Conservation (phyloP, 1,140 invertebrate genomes). For the Brachystomella parvula region DNA sequence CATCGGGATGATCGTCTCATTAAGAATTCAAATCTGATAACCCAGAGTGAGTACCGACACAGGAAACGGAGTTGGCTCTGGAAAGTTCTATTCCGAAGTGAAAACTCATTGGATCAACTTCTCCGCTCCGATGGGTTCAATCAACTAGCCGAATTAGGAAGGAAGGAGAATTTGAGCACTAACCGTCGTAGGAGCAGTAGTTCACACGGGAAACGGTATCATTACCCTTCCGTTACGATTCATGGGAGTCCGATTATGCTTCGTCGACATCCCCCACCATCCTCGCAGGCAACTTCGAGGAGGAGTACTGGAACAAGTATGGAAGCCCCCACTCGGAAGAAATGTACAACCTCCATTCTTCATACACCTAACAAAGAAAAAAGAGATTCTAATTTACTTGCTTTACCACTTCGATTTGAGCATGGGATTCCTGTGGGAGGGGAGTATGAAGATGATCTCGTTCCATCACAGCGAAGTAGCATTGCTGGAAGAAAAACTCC, state of each 20-base stretch:
- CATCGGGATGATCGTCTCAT: not conserved
- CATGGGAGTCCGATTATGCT: too few relatives aligned
- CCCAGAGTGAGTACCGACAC: conserved; percentile 16
- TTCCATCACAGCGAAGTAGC: not conserved
- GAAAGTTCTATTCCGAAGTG: conserved; percentile 28
- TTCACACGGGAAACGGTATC: too few relatives aligned
- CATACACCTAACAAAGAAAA: not conserved
- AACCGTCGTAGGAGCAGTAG: too few relatives aligned
- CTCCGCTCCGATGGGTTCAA: not conserved
- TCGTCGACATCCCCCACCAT: too few relatives aligned
- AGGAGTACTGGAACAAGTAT: too few relatives aligned
- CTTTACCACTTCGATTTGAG: not conserved
- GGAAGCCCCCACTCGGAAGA: too few relatives aligned
- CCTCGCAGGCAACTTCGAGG: too few relatives aligned
- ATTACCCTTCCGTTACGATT: too few relatives aligned
- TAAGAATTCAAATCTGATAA: conserved; percentile 9
- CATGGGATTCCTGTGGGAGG: not conserved
- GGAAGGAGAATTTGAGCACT: too few relatives aligned
- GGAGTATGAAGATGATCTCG: not conserved
- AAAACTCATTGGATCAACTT: conserved; percentile 8
- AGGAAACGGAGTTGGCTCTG: conserved; percentile 16
- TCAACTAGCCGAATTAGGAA: not conserved
- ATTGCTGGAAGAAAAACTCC: not conserved
- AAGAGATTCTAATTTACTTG: not conserved
- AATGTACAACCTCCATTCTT: not conserved